phyloP scores from a whole-genome alignment of 2,797 vertebrate species.

The Spinibarbus caldwelli region DNA sequence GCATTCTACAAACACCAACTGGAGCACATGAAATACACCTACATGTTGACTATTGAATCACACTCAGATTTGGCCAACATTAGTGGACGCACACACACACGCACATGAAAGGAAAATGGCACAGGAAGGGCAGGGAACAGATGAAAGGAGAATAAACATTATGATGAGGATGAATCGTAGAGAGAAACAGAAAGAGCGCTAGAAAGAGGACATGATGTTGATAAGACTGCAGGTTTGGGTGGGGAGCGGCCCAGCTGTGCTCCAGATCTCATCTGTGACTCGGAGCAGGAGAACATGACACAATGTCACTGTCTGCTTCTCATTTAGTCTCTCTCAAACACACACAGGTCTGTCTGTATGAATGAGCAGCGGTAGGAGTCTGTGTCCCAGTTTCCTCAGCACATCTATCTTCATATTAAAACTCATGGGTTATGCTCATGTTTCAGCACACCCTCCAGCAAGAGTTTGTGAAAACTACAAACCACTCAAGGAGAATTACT shows the following conservation, averaged over 20 bases:
- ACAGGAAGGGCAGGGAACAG: conserved; percentile 67
- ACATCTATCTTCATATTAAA: conserved; percentile 65
- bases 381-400: conserved; percentile 14
- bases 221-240: conserved; percentile 46
- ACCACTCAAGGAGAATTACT: conserved; percentile 69
- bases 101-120: conserved; percentile 49
- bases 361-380: conserved; percentile 23
- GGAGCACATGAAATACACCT: conserved; percentile 29
- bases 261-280: conserved; percentile 61
- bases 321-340: conserved; percentile 25
- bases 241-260: conserved; percentile 64
- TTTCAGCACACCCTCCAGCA: conserved; percentile 66
- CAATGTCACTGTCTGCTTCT: conserved; percentile 49
- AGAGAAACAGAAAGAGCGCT: conserved; percentile 25
- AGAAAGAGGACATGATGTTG: conserved; percentile 30
- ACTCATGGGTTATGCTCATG: conserved; percentile 65
- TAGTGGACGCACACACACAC: conserved; percentile 30
- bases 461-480: conserved; percentile 65
- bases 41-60: not conserved
- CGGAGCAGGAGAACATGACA: conserved; percentile 28
- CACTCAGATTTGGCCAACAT: not conserved
- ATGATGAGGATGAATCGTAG: conserved; percentile 55
- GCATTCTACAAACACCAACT: conserved; percentile 25
- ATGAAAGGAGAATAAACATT: conserved; percentile 72
- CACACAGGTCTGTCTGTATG: conserved; percentile 12